Base-by-base conservation (phyloP, 2,888 invertebrate genomes). In the Cryptocephalus moraei region DNA sequence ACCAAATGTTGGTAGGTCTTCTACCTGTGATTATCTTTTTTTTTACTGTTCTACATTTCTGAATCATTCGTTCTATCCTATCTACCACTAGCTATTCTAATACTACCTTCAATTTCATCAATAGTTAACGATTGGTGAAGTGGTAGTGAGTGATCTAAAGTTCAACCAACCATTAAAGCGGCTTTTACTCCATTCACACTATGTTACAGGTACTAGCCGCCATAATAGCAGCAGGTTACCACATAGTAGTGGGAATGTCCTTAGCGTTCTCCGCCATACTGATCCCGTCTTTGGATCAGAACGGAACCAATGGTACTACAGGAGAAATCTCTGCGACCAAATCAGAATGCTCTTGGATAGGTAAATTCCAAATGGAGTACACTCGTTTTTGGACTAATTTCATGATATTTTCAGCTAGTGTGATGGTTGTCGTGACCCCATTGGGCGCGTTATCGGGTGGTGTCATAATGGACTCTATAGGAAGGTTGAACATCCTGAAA, bases 261-360 rank as follows among this genome's bases (percentile, higher is more conserved):
- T 71, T 80, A 60, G 77, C 77, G 2, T 79, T 73, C 61, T 78
- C 78, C 3, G 78, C 77, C 1, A 75, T 77, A 47, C 63, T 79
- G 46, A 68, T 78, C 50, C 77, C 78, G 33, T 74, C 75, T 53
- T 58, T 77, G 32, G 69, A 73, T 54, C 62, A 59, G 32, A 49
- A 50, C 38, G 49, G 41, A 47, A 52, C 61, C 31, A 50, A 49
- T 9, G 47, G 52, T n/a, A 47, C 48, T 8, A 62, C 64, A 39
- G 64, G 63, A 39, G 69, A 66, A 39, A 64, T 72, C 14, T 52
- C 55, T 32, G 63, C 67, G 8, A 70, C 73, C 2, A 61, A 64
- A 55, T 53, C 59, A 1, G 65, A 76, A 61, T 71, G 72, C 44
- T 73, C 77, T 46, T 77, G 76, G 76, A 72, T 77, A 57, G 75